Percentiles rank a stretch among this genome's conserved stretches.
phyloP scores from a whole-genome alignment of 2,888 invertebrate species.

The Harpalus rufipes region DNA sequence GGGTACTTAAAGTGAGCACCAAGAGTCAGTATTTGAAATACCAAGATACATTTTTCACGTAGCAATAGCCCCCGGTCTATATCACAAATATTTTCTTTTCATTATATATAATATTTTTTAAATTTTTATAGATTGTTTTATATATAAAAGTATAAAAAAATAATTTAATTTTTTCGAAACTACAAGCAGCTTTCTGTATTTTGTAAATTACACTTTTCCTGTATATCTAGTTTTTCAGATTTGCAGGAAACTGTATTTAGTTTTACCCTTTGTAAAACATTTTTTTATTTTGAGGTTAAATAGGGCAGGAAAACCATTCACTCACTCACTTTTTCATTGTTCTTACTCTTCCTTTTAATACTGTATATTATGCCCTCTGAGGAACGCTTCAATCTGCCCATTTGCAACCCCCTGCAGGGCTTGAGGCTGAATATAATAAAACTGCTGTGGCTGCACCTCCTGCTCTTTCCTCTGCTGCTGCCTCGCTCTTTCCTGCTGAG shows the following conservation, averaged over 20 bases:
- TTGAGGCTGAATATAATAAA: constrained; percentile 82
- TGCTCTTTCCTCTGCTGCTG: constrained; percentile 73
- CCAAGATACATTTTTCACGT: too few relatives aligned
- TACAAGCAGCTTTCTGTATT: too few relatives aligned
- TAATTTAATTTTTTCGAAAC: not conserved
- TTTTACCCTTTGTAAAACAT: not conserved
- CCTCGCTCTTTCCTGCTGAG: constrained; percentile 78
- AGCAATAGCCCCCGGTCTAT: too few relatives aligned
- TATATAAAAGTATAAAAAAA: constrained; percentile 7
- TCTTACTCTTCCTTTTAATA: constrained; percentile 77
- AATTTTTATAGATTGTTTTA: not conserved
- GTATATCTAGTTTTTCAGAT: too few relatives aligned
- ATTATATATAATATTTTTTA: too few relatives aligned
- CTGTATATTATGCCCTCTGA: constrained; percentile 85
- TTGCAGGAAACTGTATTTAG: too few relatives aligned
- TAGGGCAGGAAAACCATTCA: not conserved
- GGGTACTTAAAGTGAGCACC: too few relatives aligned
- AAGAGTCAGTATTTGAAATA: too few relatives aligned
- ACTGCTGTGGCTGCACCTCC: constrained; percentile 75
- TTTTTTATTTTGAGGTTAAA: not conserved
- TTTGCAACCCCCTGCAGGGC: constrained; percentile 78
- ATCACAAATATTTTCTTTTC: too few relatives aligned
- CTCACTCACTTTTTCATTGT: not conserved
- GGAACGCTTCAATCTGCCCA: constrained; percentile 89
- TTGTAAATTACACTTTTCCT: too few relatives aligned